Base-by-base conservation (phyloP, 2,888 invertebrate species). In the Bibio marci region DNA sequence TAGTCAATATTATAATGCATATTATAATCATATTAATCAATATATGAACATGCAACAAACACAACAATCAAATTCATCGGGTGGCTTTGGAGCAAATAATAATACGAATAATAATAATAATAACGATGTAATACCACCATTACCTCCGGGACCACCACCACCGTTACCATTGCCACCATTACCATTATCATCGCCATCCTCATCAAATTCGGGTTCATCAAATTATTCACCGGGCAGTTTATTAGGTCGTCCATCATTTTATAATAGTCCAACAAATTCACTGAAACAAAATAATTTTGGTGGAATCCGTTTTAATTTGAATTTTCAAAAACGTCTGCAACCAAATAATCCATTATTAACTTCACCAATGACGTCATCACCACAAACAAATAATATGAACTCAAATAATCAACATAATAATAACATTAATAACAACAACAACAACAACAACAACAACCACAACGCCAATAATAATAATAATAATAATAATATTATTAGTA, bases 61-160 rank as follows among this genome's bases (percentile, higher is more conserved):
- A 2, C 49, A 48, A 26, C 52, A 50, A 12, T 52, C 22, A 22
- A 22, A 22, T n/a, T n/a, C n/a, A n/a, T n/a, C n/a, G n/a, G n/a
- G n/a, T n/a, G 66, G 67, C 46, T 64, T 65, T 45, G 58, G 64
- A 41, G 22, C 5, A 22, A 67, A 62, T 47, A 45, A 56, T 18
- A 51, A 50, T 18, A 35, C 51, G 41, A 39, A 52, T 49, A 35
- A 46, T 27, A 44, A 48, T 14, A 43, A 47, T 36, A 46, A 41
- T 35, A 44, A 48, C 39, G 50, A 51, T 38, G 43, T 62, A 45
- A 56, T 65, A 43, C 68, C 71, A n/a, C 71, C 73, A 41, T 56
- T 71, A 43, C 73, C 74, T 13, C 71, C 71, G 27, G 69, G 69
- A 38, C 70, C 73, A 36, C 68, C 34, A 22, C 34, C 25, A n/a